phyloP scores from a whole-genome alignment of 1,140 invertebrate genomes.

The Drosophila ogumai region DNA sequence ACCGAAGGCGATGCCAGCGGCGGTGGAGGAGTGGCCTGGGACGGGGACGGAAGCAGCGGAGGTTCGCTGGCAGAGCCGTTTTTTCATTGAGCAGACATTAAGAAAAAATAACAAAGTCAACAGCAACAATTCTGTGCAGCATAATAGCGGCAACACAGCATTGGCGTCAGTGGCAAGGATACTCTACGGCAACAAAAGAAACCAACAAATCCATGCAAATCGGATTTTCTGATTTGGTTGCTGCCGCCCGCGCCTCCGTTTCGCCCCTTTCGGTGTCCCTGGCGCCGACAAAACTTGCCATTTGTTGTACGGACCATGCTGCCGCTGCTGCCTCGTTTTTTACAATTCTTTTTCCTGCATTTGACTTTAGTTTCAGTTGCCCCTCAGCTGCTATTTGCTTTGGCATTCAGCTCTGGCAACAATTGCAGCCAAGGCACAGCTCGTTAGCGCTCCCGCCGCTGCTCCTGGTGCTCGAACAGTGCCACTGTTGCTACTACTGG shows the following conservation, averaged over 20 bases:
- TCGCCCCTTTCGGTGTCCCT: constrained; percentile 27
- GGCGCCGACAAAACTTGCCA: constrained; percentile 36
- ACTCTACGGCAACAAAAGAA: constrained; percentile 78
- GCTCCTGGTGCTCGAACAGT: background rate
- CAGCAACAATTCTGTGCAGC: constrained; percentile 61
- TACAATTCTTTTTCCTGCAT: constrained; percentile 54
- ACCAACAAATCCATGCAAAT: constrained; percentile 84
- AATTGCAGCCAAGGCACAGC: constrained; percentile 80
- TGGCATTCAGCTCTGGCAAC: constrained; percentile 81
- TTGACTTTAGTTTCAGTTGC: constrained; percentile 76
- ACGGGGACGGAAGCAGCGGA: constrained; percentile 2
- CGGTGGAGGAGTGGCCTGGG: background rate
- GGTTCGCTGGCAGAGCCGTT: constrained; percentile 23
- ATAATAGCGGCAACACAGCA: constrained; percentile 78
- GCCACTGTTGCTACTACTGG: constrained; percentile 5
- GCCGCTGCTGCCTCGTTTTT: constrained; percentile 42
- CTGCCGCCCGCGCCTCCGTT: background rate
- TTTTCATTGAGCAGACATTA: constrained; percentile 82
- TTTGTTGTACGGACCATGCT: constrained; percentile 29
- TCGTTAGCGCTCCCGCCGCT: constrained; percentile 69
- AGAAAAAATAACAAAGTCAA: constrained; percentile 83
- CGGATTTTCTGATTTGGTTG: constrained; percentile 81
- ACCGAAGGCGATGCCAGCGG: constrained; percentile 69
- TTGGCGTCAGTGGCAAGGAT: constrained; percentile 77
- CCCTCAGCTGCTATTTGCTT: constrained; percentile 79